Conservation (phyloP, 2,888 invertebrate genomes). For the Asteroscopus sphinx region DNA sequence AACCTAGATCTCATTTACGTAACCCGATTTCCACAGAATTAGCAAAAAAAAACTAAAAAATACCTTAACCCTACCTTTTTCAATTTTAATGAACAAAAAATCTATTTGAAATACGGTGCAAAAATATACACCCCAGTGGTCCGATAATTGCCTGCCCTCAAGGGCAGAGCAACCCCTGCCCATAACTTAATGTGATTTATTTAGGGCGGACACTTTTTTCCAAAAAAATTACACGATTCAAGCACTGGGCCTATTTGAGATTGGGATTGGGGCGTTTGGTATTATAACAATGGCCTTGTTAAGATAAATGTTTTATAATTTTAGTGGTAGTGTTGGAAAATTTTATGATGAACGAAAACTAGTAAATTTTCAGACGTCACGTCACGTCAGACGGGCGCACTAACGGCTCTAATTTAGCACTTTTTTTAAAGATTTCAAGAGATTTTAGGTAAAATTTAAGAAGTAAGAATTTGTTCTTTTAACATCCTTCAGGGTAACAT, state of each 20-base stretch:
- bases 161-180: slow-evolving; percentile 52
- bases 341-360: too few relatives aligned
- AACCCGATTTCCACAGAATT: slow-evolving; percentile 4
- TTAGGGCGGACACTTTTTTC: slow-evolving; percentile 60
- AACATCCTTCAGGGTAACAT: too few relatives aligned
- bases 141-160: slow-evolving; percentile 59
- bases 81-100: slow-evolving; percentile 45
- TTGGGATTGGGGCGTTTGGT: slow-evolving; percentile 19
- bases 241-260: slow-evolving; percentile 32
- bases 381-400: too few relatives aligned
- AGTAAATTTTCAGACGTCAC: too few relatives aligned
- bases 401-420: too few relatives aligned
- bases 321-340: too few relatives aligned
- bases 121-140: slow-evolving; percentile 51
- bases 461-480: too few relatives aligned
- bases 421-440: too few relatives aligned
- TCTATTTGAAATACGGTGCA: slow-evolving; percentile 53
- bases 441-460: too few relatives aligned
- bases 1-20: too few relatives aligned
- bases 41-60: slow-evolving; percentile 2
- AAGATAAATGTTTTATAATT: not conserved
- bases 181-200: slow-evolving; percentile 62
- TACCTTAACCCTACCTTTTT: slow-evolving; percentile 17
- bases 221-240: slow-evolving; percentile 49
- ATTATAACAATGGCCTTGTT: slow-evolving; percentile 10